Evolutionary conservation across 2,888 invertebrate species (phyloP), one percentile per base, ranked within the genome.

Genomic region (Andrena chrysosceles): DNA sequence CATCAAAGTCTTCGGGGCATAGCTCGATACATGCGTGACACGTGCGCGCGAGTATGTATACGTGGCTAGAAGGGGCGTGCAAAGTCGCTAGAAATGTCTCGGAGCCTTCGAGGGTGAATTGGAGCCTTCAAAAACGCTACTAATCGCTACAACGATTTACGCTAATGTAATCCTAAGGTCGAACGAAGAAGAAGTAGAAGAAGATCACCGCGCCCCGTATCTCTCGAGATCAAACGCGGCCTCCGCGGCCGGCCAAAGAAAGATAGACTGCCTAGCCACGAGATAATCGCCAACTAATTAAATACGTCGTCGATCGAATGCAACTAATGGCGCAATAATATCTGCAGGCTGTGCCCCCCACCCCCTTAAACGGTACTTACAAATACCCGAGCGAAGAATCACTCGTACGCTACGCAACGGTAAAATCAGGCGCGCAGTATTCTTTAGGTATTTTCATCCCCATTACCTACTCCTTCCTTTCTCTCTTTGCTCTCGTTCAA

Each of bases 201-300:
- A 64, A 52, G 70, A 48, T 49, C 42, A n/a, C 31, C 49, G 67
- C 69, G 35, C 16, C 33, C 16, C 60, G 52, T 42, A 29, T 73
- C 72, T 68, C 83, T 78, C 77, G 87, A 87, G 87, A 87, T 83
- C 85, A 81, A 68, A 83, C 76, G 78, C 64, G 59, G 31, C 35
- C 59, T 48, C 49, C 42, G 67, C 52, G 10, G 29, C 42, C 66
- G 63, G 31, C 49, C 48, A 73, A 86, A 75, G 72, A 63, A 83
- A 76, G 64, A 73, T 42, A 59, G 33, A 59, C 48, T 20, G 8
- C 60, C 75, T 52, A 75, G 81, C 81, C 77, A 62, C 77, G 76
- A 48, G 62, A 77, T 77, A 79, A 80, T 52, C 64, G 75, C 56
- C 52, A 74, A 77, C 85, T 77, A 79, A 77, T 77, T 73, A 42